Base-by-base conservation (phyloP, 2,888 invertebrate genomes). In the Calameuta filiformis region DNA sequence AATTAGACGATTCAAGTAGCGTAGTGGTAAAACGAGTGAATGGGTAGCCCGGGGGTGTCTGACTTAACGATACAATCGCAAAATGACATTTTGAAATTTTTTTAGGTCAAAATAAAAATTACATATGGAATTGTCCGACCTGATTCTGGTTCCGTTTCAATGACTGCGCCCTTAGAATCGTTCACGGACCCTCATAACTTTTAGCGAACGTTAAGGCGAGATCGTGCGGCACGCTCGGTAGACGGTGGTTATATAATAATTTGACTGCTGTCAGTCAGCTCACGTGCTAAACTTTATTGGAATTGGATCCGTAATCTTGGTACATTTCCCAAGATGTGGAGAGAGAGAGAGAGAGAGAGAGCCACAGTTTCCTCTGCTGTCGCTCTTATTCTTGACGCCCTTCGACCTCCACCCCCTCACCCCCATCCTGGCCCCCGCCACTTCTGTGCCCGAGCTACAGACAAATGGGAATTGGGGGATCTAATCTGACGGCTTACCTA, bases 221-320 rank as follows among this genome's bases (percentile, higher is more conserved):
- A 71, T 71, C 71, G 71, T 71, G 71, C 71, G 12, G 31, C 71
- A 71, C 71, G 71, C 71, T 33, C 31, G 71, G 11, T 71, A 71
- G 71, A 15, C 31, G 71, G 15, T 76, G 74, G 75, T 87, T 85
- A 87, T 87, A 87, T 88, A 88, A 88, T 89, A 87, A 87, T 88
- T 86, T 83, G 85, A 83, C 84, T 81, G 84, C 84, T 85, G 86
- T 87, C 86, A 90, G 88, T 90, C 90, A 83, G 79, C 88, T 89
- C 90, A 89, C 89, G 90, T 89, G 84, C 87, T 83, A 86, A 89
- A 89, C 88, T 89, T 89, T 89, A 89, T 89, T 89, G 90, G 90
- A 90, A 90, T 89, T 89, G 90, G 88, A 88, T 87, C 87, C 87
- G 90, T 89, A 89, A 89, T 89, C 89, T 89, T 88, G 85, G 87